phyloP scores from a whole-genome alignment of 2,888 invertebrate species.

The Andrena dorsata region DNA sequence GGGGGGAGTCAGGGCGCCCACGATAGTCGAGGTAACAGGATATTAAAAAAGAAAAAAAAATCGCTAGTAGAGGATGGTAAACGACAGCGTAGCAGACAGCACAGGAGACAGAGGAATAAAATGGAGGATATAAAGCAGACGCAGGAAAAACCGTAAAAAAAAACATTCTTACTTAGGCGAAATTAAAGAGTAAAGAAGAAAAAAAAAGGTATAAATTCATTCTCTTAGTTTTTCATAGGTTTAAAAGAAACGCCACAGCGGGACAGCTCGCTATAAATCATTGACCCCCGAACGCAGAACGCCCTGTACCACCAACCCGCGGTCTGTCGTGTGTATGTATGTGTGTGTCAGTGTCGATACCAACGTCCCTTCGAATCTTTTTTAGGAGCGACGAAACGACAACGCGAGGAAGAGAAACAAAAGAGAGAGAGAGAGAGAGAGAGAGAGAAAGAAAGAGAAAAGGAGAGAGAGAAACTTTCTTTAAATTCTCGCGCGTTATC shows the following conservation, averaged over 20 bases:
- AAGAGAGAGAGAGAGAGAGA: constrained; percentile 10
- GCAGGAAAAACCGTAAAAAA: constrained; percentile 13
- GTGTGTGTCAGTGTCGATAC: constrained; percentile 61
- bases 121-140: constrained; percentile 8
- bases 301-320: constrained; percentile 80
- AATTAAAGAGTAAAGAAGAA: constrained; percentile 72
- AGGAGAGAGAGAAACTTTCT: constrained; percentile 51
- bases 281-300: constrained; percentile 81
- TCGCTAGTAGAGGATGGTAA: constrained; percentile 60
- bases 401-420: constrained; percentile 7
- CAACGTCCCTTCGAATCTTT: constrained; percentile 63
- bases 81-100: constrained; percentile 43
- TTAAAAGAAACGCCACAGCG: constrained; percentile 77
- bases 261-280: constrained; percentile 80
- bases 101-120: constrained; percentile 12
- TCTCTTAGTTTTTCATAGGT: constrained; percentile 83
- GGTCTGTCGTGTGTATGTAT: constrained; percentile 68
- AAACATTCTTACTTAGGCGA: constrained; percentile 77
- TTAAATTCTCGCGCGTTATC: constrained; percentile 8
- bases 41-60: constrained; percentile 37
- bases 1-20: constrained; percentile 38
- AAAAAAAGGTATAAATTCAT: constrained; percentile 79
- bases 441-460: too few species aligned
- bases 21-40: constrained; percentile 63
- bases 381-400: constrained; percentile 32